Conservation (phyloP, 2,113 vertebrate genomes). For the Ammodytes marinus region DNA sequence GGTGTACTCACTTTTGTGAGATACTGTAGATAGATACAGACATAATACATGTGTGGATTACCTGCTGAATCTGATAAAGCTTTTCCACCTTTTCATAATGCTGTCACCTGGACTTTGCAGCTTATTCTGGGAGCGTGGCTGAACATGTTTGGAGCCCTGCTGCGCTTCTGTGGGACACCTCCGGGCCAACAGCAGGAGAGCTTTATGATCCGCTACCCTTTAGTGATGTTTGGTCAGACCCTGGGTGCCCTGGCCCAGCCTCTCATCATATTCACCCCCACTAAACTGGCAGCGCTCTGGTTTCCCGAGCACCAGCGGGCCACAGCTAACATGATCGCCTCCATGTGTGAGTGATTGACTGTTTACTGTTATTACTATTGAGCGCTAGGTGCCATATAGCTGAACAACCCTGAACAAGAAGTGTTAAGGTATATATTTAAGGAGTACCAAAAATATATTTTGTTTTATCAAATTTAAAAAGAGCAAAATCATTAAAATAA, state of each 20-base stretch:
- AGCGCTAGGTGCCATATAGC: not conserved
- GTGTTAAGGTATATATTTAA: no score
- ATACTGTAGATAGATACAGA: no score
- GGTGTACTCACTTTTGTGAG: no score
- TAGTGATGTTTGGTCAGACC: slow-evolving; percentile 90
- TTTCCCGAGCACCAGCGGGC: slow-evolving; percentile 94
- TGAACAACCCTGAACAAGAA: not conserved
- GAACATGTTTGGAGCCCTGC: slow-evolving; percentile 88
- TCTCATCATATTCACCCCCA: slow-evolving; percentile 92
- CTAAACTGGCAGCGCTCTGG: slow-evolving; percentile 95
- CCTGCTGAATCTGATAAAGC: not conserved
- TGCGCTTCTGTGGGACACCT: slow-evolving; percentile 80
- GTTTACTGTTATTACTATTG: not conserved
- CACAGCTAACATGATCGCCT: slow-evolving; percentile 92
- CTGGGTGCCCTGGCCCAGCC: slow-evolving; percentile 92
- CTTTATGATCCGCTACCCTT: slow-evolving; percentile 46
- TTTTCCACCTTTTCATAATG: not conserved
- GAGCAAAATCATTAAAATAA: no score
- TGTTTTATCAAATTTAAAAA: no score
- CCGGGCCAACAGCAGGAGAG: accelerated
- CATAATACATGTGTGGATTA: not conserved
- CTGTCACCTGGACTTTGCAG: slow-evolving; percentile 73
- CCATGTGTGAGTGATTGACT: slow-evolving; percentile 91
- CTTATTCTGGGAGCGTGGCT: slow-evolving; percentile 90
- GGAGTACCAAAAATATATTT: no score